A percentile compares a stretch with the other conserved stretches of the same genome.
These are phyloP conservation scores for Pyralis farinalis DNA, from an alignment of 2,888 invertebrate genomes.

Conservation along the genomic window DNA sequence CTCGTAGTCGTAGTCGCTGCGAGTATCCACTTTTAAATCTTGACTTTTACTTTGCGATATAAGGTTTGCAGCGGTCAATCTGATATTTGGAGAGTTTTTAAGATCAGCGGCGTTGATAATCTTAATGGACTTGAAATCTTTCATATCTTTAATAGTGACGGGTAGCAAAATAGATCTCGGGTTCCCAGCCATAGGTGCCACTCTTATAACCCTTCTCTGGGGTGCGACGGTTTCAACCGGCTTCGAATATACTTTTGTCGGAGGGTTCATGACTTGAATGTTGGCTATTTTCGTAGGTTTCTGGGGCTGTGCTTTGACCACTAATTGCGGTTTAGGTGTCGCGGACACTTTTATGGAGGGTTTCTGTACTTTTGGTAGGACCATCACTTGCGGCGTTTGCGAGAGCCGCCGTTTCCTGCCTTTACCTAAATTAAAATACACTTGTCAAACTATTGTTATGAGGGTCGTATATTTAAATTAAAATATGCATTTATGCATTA, in stretches of 20 bases:
- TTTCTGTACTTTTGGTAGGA: conserved; percentile 68
- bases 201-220: conserved; percentile 63
- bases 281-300: conserved; percentile 66
- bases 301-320: conserved; percentile 70
- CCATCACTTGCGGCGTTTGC: conserved; percentile 55
- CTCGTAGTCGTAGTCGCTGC: conserved; percentile 61
- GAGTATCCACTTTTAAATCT: conserved; percentile 55
- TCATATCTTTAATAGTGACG: conserved; percentile 85
- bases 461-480: too few relatives aligned
- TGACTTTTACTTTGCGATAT: conserved; percentile 70
- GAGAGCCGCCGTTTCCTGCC: conserved; percentile 70
- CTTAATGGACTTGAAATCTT: conserved; percentile 86
- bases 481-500: too few relatives aligned
- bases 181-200: conserved; percentile 73
- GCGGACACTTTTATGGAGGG: conserved; percentile 53
- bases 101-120: conserved; percentile 85
- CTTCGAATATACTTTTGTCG: conserved; percentile 69
- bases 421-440: conserved; percentile 45
- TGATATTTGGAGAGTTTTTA: conserved; percentile 77
- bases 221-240: conserved; percentile 68
- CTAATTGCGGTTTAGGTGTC: conserved; percentile 59
- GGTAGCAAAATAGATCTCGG: conserved; percentile 86
- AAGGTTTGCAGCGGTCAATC: conserved; percentile 72
- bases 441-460: too few relatives aligned
- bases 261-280: conserved; percentile 64